A percentile compares a stretch with the other conserved stretches of the same genome.
Evolutionary conservation across 1,140 invertebrate species (phyloP).

Genomic region (Sweltsa coloradensis): DNA sequence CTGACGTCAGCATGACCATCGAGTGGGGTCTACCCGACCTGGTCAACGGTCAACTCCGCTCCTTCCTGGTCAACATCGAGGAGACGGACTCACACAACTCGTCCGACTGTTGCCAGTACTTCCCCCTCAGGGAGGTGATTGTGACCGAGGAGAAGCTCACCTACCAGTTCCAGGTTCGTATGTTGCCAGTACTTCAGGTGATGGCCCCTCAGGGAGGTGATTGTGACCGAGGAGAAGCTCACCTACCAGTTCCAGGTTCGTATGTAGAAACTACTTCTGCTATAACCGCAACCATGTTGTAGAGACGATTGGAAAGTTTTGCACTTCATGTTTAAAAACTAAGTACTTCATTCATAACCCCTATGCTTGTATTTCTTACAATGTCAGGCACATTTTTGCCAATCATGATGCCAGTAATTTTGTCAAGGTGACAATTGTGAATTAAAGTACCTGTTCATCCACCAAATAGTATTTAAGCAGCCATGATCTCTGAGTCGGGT

Average conservation of each 20-base stretch:
- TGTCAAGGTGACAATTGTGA: too few relatives aligned
- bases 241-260: neutral
- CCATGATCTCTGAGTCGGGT: too few relatives aligned
- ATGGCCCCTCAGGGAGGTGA: conserved; percentile 1
- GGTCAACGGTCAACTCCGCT: conserved; percentile 4
- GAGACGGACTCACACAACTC: neutral
- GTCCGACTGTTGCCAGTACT: conserved; percentile 4
- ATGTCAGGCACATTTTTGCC: too few relatives aligned
- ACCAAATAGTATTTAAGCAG: too few relatives aligned
- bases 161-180: neutral
- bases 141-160: neutral
- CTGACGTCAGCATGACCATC: neutral
- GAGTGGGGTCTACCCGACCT: neutral
- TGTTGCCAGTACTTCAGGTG: too few relatives aligned
- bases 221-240: neutral
- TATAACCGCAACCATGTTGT: too few relatives aligned
- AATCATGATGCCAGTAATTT: too few relatives aligned
- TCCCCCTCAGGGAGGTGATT: neutral
- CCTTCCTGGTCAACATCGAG: conserved; percentile 4
- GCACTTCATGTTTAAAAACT: too few relatives aligned
- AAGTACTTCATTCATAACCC: too few relatives aligned
- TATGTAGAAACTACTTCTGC: neutral
- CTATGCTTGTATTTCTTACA: too few relatives aligned
- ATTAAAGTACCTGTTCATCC: too few relatives aligned
- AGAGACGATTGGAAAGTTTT: too few relatives aligned